Evolutionary conservation across 2,888 invertebrate genomes (phyloP).

Genomic region (Drosophila vallismaia): DNA sequence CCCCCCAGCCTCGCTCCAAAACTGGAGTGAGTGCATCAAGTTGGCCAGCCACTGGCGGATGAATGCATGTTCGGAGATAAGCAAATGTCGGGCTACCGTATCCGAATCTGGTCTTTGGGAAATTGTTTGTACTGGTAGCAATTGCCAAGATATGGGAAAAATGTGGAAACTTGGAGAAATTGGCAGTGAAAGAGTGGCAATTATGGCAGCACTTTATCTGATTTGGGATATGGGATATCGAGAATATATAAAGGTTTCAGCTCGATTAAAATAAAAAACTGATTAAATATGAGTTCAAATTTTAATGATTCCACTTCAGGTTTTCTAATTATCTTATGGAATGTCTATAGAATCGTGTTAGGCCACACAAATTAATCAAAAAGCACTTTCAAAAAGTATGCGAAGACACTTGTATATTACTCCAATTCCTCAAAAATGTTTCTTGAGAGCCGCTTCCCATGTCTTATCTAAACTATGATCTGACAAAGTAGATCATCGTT

Average conservation of each 20-base stretch:
- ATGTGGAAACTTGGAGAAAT: not conserved
- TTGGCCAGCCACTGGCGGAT: constrained; percentile 15
- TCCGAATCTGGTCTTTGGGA: constrained; percentile 22
- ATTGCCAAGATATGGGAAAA: constrained; percentile 11
- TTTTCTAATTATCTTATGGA: not conserved
- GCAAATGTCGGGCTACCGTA: constrained; percentile 41
- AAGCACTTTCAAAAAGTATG: not conserved
- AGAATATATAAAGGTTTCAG: too few relatives aligned
- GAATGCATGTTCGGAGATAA: constrained; percentile 58
- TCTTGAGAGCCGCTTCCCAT: constrained; percentile 3
- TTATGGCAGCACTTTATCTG: not conserved
- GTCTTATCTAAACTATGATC: constrained; percentile 18
- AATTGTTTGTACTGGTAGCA: constrained; percentile 31
- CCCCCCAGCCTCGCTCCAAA: not conserved
- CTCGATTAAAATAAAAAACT: too few relatives aligned
- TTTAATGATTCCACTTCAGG: too few relatives aligned
- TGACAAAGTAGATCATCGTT: constrained; percentile 24
- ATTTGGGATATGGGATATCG: too few relatives aligned
- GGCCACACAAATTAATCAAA: not conserved
- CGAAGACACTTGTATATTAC: not conserved
- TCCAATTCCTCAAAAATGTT: not conserved
- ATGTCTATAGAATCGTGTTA: not conserved
- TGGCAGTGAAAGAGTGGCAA: not conserved
- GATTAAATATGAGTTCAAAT: too few relatives aligned
- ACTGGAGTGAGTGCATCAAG: constrained; percentile 30